phyloP scores from a whole-genome alignment of 2,113 vertebrate genomes.

The Poecile atricapillus region DNA sequence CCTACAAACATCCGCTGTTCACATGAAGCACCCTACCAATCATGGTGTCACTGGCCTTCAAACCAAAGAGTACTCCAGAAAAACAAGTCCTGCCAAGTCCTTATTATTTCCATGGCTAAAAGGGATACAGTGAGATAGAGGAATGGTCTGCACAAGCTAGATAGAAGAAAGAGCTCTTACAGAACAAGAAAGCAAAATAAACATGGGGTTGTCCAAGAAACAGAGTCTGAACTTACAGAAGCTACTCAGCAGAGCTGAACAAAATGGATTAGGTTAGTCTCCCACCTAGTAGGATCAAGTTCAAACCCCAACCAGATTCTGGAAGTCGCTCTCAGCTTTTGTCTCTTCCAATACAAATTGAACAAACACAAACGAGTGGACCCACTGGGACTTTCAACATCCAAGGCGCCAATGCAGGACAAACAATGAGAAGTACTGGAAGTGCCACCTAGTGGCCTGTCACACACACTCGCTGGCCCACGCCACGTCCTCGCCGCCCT shows the following conservation, averaged over 20 bases:
- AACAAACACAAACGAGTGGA: neutral
- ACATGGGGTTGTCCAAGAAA: neutral
- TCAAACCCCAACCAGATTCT: neutral
- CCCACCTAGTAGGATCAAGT: neutral
- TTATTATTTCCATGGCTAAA: conserved; percentile 10
- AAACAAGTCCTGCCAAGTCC: conserved; percentile 7
- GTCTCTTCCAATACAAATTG: neutral
- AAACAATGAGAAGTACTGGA: neutral
- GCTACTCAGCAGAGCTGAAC: neutral
- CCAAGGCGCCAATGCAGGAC: neutral
- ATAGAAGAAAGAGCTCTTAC: neutral
- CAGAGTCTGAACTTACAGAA: neutral
- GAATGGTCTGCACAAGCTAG: neutral
- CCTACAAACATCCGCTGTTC: neutral
- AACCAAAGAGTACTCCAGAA: neutral
- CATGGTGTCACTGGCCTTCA: neutral
- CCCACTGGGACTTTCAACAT: neutral
- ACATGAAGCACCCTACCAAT: neutral
- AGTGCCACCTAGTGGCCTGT: neutral
- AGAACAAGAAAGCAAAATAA: conserved; percentile 42
- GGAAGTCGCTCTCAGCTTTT: neutral
- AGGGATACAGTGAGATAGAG: neutral
- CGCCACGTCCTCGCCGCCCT: neutral
- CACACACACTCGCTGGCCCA: neutral
- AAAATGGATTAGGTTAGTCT: neutral